These are phyloP conservation scores for Aix galericulata DNA, from an alignment of 2,113 vertebrate species.

Conservation along the genomic window DNA sequence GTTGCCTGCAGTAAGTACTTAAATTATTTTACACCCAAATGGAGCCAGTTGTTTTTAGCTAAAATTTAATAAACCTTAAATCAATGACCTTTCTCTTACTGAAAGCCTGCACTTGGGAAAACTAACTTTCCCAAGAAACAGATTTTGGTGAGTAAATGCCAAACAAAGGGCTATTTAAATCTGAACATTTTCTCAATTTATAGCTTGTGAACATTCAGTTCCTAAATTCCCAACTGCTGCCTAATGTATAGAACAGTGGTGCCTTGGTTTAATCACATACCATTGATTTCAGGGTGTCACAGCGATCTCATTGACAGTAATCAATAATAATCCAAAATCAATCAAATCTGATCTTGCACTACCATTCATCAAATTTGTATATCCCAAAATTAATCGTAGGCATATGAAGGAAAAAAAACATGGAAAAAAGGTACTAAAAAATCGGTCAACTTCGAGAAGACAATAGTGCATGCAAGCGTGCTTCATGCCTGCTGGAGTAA, in stretches of 20 bases:
- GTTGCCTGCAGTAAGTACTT: slow-evolving; percentile 76
- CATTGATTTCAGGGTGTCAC: slow-evolving; percentile 79
- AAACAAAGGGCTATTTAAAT: slow-evolving; percentile 78
- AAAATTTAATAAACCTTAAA: slow-evolving; percentile 84
- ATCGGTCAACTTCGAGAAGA: background rate
- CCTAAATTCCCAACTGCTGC: slow-evolving; percentile 58
- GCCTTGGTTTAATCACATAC: slow-evolving; percentile 77
- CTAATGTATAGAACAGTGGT: slow-evolving; percentile 47
- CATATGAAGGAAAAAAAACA: slow-evolving; percentile 33
- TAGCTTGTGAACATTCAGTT: slow-evolving; percentile 72
- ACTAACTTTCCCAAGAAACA: slow-evolving; percentile 75
- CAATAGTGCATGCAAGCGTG: background rate
- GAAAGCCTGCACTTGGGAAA: slow-evolving; percentile 71
- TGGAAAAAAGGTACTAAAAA: background rate
- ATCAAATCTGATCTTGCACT: slow-evolving; percentile 74
- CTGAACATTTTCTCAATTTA: slow-evolving; percentile 73
- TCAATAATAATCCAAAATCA: slow-evolving; percentile 85
- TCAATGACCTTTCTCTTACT: slow-evolving; percentile 77
- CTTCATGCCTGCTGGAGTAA: background rate
- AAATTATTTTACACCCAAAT: slow-evolving; percentile 81
- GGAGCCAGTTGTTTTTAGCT: slow-evolving; percentile 79
- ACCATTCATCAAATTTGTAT: slow-evolving; percentile 80
- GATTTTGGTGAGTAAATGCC: slow-evolving; percentile 73
- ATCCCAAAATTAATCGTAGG: slow-evolving; percentile 74
- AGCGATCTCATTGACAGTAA: slow-evolving; percentile 80